Evolutionary conservation across 2,888 invertebrate species (phyloP).

Genomic region (Rhaphigaster nebulosa): DNA sequence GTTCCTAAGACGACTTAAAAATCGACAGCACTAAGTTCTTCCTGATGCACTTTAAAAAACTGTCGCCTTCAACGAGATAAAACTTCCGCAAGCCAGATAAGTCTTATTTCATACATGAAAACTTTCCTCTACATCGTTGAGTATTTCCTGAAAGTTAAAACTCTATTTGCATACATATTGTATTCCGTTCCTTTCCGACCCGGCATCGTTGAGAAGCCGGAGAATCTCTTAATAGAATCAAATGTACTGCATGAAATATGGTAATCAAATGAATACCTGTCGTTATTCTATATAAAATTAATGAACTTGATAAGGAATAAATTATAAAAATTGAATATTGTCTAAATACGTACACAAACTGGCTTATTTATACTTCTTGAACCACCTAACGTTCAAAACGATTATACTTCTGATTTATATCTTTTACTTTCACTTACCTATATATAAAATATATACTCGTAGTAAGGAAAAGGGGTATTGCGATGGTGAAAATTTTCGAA

Average conservation of each 20-base stretch:
- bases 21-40: background rate
- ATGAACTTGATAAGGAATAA: too few relatives aligned
- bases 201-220: background rate
- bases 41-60: background rate
- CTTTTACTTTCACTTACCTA: too few relatives aligned
- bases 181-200: background rate
- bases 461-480: too few relatives aligned
- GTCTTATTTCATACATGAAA: constrained; percentile 5
- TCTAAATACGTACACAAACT: too few relatives aligned
- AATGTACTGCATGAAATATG: background rate
- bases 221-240: background rate
- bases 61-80: background rate
- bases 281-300: too few relatives aligned
- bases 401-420: too few relatives aligned
- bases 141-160: constrained; percentile 14
- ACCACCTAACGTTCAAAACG: too few relatives aligned
- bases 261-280: background rate
- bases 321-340: too few relatives aligned
- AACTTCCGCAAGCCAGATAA: background rate
- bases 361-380: too few relatives aligned
- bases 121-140: background rate
- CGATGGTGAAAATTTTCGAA: too few relatives aligned
- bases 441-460: too few relatives aligned
- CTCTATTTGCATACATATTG: background rate
- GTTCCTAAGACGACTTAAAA: background rate